Evolutionary conservation across 2,888 invertebrate genomes (phyloP), one percentile per base, ranked within the genome.

Genomic region (Myopa tessellatipennis): DNA sequence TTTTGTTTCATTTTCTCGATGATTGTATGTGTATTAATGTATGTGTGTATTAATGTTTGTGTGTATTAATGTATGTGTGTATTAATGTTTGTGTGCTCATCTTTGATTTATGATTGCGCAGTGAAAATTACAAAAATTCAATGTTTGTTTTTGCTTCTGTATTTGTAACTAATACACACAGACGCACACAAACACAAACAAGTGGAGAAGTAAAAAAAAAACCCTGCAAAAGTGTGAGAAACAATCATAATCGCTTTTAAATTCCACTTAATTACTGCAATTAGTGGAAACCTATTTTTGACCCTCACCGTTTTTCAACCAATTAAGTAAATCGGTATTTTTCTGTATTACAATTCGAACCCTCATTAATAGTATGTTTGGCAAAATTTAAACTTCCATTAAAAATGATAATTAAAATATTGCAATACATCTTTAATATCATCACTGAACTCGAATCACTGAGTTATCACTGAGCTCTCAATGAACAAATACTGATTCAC

Each of bases 61-160:
- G 26, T 60, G 60, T 60, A 63, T 63, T 14, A 26, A 63, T 36
- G 52, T 55, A n/a, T 52, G 71, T 55, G 55, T 36, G 34, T 5
- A 12, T 63, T 14, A n/a, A 6, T 63, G 63, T 63, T 63, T 63
- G 67, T 16, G 69, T 69, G 34, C 50, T 50, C 16, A 52, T 38
- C 50, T 69, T 50, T 69, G 69, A 69, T 69, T 45, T 69, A 69
- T 69, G 69, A 69, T 69, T 50, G 69, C 69, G 69, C 50, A 69
- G n/a, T 34, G 50, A 69, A 69, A 50, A 69, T 50, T 52, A 10
- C 69, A 50, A 50, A 26, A 50, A 26, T 26, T 52, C 50, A 38
- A 65, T 10, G 6, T 74, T 74, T 40, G 61, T 16, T 74, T 63
- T 10, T 14, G 68, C 60, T 38, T 45, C 60, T 55, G 69, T 65